Percentiles rank a stretch among this genome's conserved stretches.
These are phyloP conservation scores for Ips typographus DNA, from an alignment of 1,140 invertebrate genomes.

Conservation along the genomic window DNA sequence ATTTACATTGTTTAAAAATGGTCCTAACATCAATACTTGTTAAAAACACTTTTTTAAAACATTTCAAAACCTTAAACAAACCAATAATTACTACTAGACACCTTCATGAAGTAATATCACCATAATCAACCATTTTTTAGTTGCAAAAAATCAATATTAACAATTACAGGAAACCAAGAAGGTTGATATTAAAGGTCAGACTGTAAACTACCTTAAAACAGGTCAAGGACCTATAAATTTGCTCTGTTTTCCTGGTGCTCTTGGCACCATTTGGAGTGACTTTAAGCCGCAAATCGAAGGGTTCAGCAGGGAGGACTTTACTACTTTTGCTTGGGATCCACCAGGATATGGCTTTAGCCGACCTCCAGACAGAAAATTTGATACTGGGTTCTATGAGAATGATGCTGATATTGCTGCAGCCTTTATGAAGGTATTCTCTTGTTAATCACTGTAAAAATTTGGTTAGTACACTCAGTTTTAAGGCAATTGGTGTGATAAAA, in stretches of 20 bases:
- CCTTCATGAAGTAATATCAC: too few species aligned
- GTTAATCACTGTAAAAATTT: neutral
- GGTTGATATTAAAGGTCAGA: neutral
- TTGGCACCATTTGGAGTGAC: constrained; percentile 77
- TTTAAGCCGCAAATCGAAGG: constrained; percentile 77
- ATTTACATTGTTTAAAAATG: too few species aligned
- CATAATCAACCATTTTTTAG: too few species aligned
- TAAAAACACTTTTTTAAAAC: too few species aligned
- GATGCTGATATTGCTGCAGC: constrained; percentile 72
- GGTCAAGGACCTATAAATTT: constrained; percentile 70
- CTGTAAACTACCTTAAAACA: constrained; percentile 70
- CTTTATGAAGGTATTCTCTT: constrained; percentile 68
- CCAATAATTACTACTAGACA: too few species aligned
- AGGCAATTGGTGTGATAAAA: constrained; percentile 49
- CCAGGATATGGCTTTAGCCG: constrained; percentile 84
- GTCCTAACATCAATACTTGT: too few species aligned
- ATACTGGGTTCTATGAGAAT: constrained; percentile 67
- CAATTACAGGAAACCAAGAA: too few species aligned
- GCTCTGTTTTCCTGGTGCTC: constrained; percentile 73
- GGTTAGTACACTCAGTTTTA: neutral
- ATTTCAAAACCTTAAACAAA: too few species aligned
- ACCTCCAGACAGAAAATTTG: constrained; percentile 73
- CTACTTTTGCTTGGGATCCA: constrained; percentile 83
- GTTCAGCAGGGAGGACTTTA: constrained; percentile 68
- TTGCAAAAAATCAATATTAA: too few species aligned